Conservation (phyloP, 2,113 vertebrate species). For the Indicator maculatus region DNA sequence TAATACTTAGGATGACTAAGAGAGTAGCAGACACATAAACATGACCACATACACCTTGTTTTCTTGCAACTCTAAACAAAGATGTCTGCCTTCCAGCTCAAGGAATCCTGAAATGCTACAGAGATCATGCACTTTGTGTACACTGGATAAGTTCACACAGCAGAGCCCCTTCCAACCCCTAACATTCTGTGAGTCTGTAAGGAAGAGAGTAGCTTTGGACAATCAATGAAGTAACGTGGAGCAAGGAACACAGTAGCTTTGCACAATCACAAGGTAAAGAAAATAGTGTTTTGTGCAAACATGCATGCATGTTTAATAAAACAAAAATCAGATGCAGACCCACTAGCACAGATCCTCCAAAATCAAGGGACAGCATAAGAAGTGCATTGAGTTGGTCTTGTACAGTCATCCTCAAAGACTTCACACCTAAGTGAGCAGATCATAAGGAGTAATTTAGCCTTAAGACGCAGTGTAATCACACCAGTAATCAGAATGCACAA, state of each 20-base stretch:
- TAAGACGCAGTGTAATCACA: neutral
- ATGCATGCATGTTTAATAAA: neutral
- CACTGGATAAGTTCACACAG: neutral
- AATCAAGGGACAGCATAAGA: neutral
- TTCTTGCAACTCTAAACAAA: neutral
- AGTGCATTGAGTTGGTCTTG: neutral
- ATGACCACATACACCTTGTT: neutral
- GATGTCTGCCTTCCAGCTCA: neutral
- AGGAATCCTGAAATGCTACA: neutral
- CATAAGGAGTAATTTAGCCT: slow-evolving; percentile 9
- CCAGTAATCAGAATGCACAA: slow-evolving; percentile 2
- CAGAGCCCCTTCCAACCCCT: too few species aligned
- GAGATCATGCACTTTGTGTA: neutral
- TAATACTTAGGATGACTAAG: neutral
- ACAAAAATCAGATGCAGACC: neutral
- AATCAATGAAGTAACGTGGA: neutral
- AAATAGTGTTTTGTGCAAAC: neutral
- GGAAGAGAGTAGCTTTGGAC: too few species aligned
- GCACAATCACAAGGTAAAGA: neutral
- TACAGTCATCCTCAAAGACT: neutral
- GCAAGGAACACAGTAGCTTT: neutral
- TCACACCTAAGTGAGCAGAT: neutral
- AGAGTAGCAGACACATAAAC: neutral
- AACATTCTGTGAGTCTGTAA: too few species aligned
- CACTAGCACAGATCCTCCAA: neutral